Evolutionary conservation across 2,113 vertebrate species (phyloP).

Genomic region (Lagopus muta): DNA sequence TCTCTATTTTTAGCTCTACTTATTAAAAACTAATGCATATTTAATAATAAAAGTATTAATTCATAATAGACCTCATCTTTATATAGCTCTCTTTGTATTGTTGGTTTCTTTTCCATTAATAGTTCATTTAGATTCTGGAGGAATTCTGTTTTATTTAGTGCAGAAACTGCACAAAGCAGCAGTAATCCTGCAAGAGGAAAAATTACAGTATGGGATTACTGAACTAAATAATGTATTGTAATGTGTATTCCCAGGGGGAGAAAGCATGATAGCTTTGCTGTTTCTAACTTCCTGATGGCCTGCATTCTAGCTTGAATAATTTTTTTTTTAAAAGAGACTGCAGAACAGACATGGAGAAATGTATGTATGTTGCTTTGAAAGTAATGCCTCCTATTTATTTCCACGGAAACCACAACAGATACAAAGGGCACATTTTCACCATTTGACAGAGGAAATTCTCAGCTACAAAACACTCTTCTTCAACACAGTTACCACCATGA

Average conservation of each 20-base stretch:
- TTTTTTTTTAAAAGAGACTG: neutral
- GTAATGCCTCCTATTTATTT: neutral
- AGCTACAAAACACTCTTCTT: too few relatives aligned
- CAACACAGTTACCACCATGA: too few relatives aligned
- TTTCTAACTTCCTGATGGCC: neutral
- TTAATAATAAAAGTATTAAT: constrained; percentile 49
- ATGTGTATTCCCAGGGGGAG: neutral
- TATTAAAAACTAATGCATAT: constrained; percentile 55
- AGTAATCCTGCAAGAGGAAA: neutral
- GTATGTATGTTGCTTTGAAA: neutral
- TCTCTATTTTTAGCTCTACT: constrained; percentile 51
- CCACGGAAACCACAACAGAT: too few relatives aligned
- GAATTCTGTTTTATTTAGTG: constrained; percentile 34
- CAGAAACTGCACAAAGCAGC: neutral
- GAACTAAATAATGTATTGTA: constrained; percentile 1
- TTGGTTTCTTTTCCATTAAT: constrained; percentile 41
- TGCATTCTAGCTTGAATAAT: neutral
- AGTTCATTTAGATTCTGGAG: constrained; percentile 26
- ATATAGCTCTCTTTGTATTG: neutral
- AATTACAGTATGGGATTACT: neutral
- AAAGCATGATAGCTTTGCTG: neutral
- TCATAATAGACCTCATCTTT: constrained; percentile 27
- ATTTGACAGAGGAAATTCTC: too few relatives aligned
- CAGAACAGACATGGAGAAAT: neutral
- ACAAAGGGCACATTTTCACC: too few relatives aligned